phyloP scores from a whole-genome alignment of 2,888 invertebrate species.

The Sinohyriopsis cumingii region DNA sequence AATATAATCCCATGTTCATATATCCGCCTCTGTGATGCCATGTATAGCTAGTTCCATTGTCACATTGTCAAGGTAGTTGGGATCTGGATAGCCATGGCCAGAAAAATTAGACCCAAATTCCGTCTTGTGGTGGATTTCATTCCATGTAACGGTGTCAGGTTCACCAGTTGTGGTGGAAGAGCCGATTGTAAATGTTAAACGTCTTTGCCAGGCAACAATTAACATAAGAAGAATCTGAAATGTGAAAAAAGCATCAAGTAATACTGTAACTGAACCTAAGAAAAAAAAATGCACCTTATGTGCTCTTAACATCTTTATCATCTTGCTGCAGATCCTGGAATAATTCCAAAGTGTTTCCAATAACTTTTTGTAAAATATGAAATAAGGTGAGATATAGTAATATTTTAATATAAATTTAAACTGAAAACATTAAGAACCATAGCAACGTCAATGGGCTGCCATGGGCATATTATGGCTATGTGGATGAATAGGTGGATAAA shows the following conservation, averaged over 20 bases:
- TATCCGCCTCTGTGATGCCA: constrained; percentile 68
- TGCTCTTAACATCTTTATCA: too few species aligned
- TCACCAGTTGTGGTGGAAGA: constrained; percentile 91
- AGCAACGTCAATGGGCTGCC: too few species aligned
- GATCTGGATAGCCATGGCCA: constrained; percentile 80
- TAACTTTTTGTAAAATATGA: too few species aligned
- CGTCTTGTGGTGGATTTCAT: constrained; percentile 90
- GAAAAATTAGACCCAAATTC: constrained; percentile 74
- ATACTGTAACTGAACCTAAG: background rate
- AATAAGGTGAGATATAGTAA: too few species aligned
- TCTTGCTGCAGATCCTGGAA: too few species aligned
- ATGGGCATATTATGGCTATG: too few species aligned
- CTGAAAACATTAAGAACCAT: too few species aligned
- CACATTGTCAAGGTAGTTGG: constrained; percentile 82
- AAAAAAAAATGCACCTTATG: background rate
- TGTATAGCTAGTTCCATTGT: constrained; percentile 72
- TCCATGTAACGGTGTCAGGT: constrained; percentile 94
- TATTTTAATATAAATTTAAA: too few species aligned
- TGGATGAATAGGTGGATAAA: too few species aligned
- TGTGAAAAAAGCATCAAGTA: background rate
- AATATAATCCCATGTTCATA: too few species aligned
- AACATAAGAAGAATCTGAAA: constrained; percentile 81
- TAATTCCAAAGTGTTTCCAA: too few species aligned
- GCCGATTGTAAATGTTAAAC: constrained; percentile 88
- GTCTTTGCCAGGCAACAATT: constrained; percentile 87